A percentile compares a stretch with the other conserved stretches of the same genome.
phyloP scores from a whole-genome alignment of 2,888 invertebrate species.

The Pristionchus maxplancki region DNA sequence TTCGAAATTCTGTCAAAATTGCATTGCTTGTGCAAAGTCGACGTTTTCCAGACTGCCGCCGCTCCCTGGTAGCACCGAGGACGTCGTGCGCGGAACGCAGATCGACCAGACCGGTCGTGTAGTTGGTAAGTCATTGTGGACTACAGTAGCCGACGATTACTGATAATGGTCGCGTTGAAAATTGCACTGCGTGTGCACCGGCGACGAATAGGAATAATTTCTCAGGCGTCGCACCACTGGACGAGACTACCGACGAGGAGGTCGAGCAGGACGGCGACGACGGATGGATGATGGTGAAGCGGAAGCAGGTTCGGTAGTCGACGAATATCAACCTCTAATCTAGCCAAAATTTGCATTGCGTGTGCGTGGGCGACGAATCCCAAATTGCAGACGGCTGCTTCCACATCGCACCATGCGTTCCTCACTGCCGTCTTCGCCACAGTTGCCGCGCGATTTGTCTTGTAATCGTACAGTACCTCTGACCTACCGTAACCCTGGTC shows the following conservation, averaged over 20 bases:
- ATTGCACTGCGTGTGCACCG: background rate
- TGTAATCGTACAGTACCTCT: background rate
- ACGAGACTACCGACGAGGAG: background rate
- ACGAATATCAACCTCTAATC: background rate
- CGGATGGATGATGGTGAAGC: constrained; percentile 53
- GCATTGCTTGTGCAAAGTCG: background rate
- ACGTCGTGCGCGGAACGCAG: constrained; percentile 46
- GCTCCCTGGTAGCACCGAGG: constrained; percentile 20
- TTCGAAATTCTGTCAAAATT: background rate
- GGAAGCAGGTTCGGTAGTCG: constrained; percentile 49
- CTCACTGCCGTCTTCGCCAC: background rate
- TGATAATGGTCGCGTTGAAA: background rate
- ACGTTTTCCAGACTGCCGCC: constrained; percentile 21
- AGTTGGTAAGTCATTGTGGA: background rate
- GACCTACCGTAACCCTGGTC: background rate
- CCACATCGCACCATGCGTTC: background rate
- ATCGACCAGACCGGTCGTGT: background rate
- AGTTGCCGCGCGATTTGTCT: background rate
- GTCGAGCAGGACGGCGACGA: constrained; percentile 47
- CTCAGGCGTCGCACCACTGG: background rate
- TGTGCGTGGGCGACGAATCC: background rate
- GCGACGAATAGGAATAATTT: background rate
- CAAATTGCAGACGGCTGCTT: background rate
- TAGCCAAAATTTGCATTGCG: constrained; percentile 17
- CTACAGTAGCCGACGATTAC: background rate